Base-by-base conservation (phyloP, 53 echinoderm and acorn worm species). In the Henricia sp. region DNA sequence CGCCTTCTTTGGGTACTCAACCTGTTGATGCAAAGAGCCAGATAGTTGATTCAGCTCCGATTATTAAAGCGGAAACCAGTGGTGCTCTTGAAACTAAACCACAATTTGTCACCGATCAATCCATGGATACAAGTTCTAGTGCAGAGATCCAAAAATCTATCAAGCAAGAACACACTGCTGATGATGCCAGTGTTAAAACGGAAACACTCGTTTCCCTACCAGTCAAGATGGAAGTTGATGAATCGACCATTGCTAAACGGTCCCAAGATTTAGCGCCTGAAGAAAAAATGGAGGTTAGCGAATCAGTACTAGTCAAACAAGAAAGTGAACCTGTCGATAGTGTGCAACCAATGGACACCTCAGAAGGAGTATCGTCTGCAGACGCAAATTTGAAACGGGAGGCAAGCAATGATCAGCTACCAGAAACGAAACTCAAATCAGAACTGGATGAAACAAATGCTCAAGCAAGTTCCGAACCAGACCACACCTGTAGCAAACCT, bases 201-300 rank as follows among this genome's bases (percentile, higher is more conserved):
- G 72, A 71, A 50, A 44, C 50, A 39, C 33, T 25, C 28, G 36
- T 48, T 42, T 60, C 71, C 20, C 71, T 62, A 32, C 40, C 71
- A 62, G 80, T 80, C 20, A 84, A 84, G 42, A 84, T 84, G 84
- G 84, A 84, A 50, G 84, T 84, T 11, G 84, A 84, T 1, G 58
- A 20, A 43, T 17, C 42, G 2, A 14, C 9, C n/a, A 23, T 6
- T 2, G 32, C 11, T n/a, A 32, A 40, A 24, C 62, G 16, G 26
- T 44, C 39, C 39, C 75, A 55, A 38, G 40, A 37, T 28, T 54
- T 27, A 23, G 13, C 14, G 55, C 32, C 26, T 30, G 59, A 39
- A 19, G 76, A 76, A 42, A 59, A 57, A 19, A 76, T 76, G 43
- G 76, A 59, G 33, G 76, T 76, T 27, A 42, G 13, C 8, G 76